Evolutionary conservation across 2,797 vertebrate genomes (phyloP), one percentile per base, ranked within the genome.

Genomic region (Sylvia borin): DNA sequence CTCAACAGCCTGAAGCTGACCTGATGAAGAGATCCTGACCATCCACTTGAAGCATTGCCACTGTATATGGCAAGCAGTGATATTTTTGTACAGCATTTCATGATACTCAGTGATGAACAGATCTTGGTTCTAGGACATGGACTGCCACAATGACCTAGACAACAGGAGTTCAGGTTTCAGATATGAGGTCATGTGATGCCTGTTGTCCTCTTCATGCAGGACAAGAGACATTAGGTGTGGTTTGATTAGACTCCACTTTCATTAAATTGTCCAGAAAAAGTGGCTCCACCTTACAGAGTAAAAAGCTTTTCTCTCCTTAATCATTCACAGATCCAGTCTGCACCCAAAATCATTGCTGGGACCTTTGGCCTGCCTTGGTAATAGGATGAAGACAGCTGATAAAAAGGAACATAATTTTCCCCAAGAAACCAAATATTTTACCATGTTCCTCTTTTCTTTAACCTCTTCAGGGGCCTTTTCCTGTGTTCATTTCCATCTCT

Each of bases 81-180:
- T 47, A 9, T 11, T 47, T 85, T 31, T 32, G 25, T 16, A 11
- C 2, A 1, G 13, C 12, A 4, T 36, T 76, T 73, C 14, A 3
- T 14, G 32, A 58, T 2, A 7, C 7, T 50, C 11, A 5, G 3
- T 1, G 0, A 31, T 27, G 42, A 70, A 50, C 17, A 47, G 57
- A 42, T 50, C 60, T 85, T 76, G 74, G 32, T 21, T 78, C 21
- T 50, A 45, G 29, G 13, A 74, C 14, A 13, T 8, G 31, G 32
- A 80, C 48, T 17, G 22, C 42, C 31, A 73, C 4, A 6, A 31
- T 51, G 27, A 58, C 5, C 4, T 13, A 32, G 27, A 32, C 42
- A 91, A 45, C 24, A 75, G 53, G 11, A 85, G 21, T 65, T 85
- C 47, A 71, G 47, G 62, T 88, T 85, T 80, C 53, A 61, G 1